phyloP scores from a whole-genome alignment of 2,888 invertebrate genomes.

The Seira musarum region DNA sequence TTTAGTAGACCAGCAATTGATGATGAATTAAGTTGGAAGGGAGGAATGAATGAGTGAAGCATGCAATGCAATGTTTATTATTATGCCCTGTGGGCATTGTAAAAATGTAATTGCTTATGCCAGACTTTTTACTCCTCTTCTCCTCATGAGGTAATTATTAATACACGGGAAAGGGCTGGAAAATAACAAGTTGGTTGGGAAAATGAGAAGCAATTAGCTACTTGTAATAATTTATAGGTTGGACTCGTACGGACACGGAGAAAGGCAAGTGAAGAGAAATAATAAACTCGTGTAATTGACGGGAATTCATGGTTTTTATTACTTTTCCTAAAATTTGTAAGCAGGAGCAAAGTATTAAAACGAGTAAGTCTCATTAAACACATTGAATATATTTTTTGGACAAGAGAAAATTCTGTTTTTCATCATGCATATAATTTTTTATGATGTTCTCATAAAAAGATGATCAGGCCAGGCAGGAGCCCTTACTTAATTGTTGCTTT shows the following conservation, averaged over 20 bases:
- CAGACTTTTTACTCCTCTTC: too few relatives aligned
- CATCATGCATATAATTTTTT: not conserved
- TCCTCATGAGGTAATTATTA: too few relatives aligned
- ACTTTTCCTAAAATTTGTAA: too few relatives aligned
- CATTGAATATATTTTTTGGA: not conserved
- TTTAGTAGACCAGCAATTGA: too few relatives aligned
- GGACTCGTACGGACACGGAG: constrained; percentile 18
- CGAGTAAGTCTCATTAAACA: not conserved
- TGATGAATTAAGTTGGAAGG: too few relatives aligned
- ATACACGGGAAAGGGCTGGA: constrained; percentile 42
- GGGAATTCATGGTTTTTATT: constrained; percentile 10
- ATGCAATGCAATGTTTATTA: too few relatives aligned
- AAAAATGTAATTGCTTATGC: too few relatives aligned
- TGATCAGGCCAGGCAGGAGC: not conserved
- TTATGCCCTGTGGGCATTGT: too few relatives aligned
- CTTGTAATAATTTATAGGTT: constrained; percentile 28
- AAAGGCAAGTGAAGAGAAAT: too few relatives aligned
- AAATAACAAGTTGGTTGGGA: constrained; percentile 38
- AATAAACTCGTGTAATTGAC: constrained; percentile 36
- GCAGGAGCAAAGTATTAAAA: too few relatives aligned
- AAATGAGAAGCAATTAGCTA: constrained; percentile 50
- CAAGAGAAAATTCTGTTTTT: not conserved
- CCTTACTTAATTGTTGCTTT: too few relatives aligned
- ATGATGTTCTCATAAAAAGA: not conserved
- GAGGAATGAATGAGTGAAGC: too few relatives aligned